Conservation (phyloP, 2,797 vertebrate species). For the Avahi laniger region DNA sequence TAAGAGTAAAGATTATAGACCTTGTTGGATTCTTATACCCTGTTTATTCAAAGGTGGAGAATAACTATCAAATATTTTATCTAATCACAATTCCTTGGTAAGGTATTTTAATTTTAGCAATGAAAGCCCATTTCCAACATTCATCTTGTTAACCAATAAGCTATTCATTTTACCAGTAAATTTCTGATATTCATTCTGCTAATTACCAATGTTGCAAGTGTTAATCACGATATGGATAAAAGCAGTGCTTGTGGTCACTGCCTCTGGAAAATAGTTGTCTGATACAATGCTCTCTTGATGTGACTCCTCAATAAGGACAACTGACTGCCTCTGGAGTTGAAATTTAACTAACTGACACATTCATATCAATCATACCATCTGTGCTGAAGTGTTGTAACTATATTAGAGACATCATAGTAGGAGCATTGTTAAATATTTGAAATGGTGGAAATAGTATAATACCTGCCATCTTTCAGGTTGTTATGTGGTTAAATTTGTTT, state of each 20-base stretch:
- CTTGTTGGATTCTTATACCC: background rate
- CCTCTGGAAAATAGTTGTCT: background rate
- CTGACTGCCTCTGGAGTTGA: background rate
- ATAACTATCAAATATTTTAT: background rate
- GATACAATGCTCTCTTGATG: background rate
- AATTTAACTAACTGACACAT: background rate
- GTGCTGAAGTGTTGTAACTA: background rate
- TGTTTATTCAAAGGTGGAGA: background rate
- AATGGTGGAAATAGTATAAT: background rate
- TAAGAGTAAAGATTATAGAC: background rate
- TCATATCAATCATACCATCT: background rate
- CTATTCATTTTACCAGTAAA: background rate
- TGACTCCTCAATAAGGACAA: background rate
- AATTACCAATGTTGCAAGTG: background rate
- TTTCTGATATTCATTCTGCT: background rate
- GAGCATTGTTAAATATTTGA: slow-evolving; percentile 4
- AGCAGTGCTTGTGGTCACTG: background rate
- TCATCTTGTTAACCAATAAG: slow-evolving; percentile 45
- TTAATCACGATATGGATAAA: background rate
- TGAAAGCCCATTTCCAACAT: background rate
- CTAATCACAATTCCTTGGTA: background rate
- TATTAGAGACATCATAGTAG: background rate
- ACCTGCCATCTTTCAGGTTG: background rate
- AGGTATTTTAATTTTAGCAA: slow-evolving; percentile 41
- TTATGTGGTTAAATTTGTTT: background rate